Evolutionary conservation across 2,888 invertebrate species (phyloP), one percentile per base, ranked within the genome.

Genomic region (Apomyelois bistriatella): DNA sequence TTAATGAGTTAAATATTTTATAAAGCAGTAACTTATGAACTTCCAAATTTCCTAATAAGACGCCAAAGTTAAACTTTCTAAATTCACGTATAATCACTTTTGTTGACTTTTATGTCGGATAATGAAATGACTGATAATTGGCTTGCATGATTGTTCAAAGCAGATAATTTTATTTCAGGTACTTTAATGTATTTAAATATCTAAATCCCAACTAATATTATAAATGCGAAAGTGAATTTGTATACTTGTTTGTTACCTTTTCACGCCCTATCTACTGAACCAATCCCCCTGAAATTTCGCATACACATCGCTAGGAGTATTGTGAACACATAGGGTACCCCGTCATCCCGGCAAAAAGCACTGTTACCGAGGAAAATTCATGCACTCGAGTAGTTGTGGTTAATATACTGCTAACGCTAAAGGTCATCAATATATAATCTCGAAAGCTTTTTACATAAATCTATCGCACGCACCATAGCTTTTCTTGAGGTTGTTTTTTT

Each of bases 1-100:
- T 70, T 76, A 73, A 76, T 70, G 67, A 66, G 66, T 58, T 70
- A 69, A 60, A 59, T 64, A 65, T 68, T 55, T 52, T 43, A 52
- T 37, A 37, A 37, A 43, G 22, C n/a, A 12, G 10, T 37, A 10
- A 35, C 15, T 52, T 43, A 28, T 52, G 28, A 43, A 43, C 52
- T 52, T 37, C 10, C 10, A 52, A 42, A 50, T 15, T 52, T 37
- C 10, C 8, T 32, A 43, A 42, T 51, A n/a, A 30, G 15, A 15
- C 13, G 22, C 48, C 10, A 9, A 22, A 49, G 15, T 49, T 28
- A 10, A 46, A 46, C 46, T 35, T 46, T 46, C 16, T 46, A 32
- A 32, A 32, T 46, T 46, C 10, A 46, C 16, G 9, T 35, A 9
- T 46, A 46, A 35, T 46, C 16, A 32, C 46, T 46, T 46, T 46